A percentile compares a stretch with the other conserved stretches of the same genome.
Conservation (phyloP, 2,888 invertebrate species). For the Pyrgus malvae region DNA sequence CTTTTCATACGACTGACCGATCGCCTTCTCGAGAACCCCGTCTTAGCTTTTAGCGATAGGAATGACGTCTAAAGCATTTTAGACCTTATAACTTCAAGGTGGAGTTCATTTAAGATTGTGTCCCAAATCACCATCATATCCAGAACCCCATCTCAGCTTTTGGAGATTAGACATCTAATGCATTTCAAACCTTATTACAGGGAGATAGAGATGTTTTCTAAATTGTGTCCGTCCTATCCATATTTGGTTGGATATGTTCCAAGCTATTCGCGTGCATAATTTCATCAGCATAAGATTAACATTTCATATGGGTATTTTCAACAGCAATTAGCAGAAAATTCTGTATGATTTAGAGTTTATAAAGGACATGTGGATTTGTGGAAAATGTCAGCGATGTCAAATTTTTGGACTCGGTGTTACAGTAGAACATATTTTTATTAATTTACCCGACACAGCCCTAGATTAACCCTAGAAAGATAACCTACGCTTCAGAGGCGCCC, state of each 20-base stretch:
- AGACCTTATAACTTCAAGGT: constrained; percentile 3
- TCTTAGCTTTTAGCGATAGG: constrained; percentile 10
- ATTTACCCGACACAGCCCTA: too few species aligned
- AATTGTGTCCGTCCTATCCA: constrained; percentile 6
- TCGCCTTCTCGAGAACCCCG: constrained; percentile 13
- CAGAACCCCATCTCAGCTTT: constrained; percentile 13
- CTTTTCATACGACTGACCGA: constrained; percentile 25
- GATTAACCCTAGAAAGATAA: too few species aligned
- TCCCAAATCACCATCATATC: constrained; percentile 20
- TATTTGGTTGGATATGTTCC: constrained; percentile 53
- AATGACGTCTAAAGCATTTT: background rate
- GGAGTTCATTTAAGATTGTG: too few species aligned
- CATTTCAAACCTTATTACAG: constrained; percentile 10
- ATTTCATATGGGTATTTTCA: constrained; percentile 27
- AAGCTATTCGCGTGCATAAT: constrained; percentile 59
- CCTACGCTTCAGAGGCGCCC: too few species aligned
- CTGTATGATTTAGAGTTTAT: constrained; percentile 10
- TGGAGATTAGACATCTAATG: background rate
- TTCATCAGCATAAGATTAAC: constrained; percentile 63
- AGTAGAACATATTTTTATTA: too few species aligned
- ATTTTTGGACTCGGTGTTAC: too few species aligned
- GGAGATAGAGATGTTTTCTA: constrained; percentile 8
- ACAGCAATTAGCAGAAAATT: constrained; percentile 24
- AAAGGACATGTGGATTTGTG: constrained; percentile 2
- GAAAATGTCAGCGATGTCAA: background rate